A percentile compares a stretch with the other conserved stretches of the same genome.
These are phyloP conservation scores for Glomeris maerens DNA, from an alignment of 1,140 invertebrate genomes.

Conservation along the genomic window DNA sequence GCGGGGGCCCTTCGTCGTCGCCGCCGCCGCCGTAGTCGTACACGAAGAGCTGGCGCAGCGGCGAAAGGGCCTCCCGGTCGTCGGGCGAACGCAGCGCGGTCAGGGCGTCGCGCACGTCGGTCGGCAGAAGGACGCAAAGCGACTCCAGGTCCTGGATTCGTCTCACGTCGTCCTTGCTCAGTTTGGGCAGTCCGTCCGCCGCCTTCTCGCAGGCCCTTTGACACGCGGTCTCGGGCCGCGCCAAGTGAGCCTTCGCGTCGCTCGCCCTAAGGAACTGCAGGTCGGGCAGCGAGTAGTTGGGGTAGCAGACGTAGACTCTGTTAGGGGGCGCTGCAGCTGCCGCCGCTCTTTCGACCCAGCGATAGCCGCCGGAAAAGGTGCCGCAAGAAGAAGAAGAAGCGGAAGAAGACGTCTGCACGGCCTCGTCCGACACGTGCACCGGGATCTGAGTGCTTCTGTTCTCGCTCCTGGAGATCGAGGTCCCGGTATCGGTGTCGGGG, in stretches of 20 bases:
- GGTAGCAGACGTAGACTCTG: conserved; percentile 69
- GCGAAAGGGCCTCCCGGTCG: too few relatives aligned
- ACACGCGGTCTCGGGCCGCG: too few relatives aligned
- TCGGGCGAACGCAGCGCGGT: neutral
- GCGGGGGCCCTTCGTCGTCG: conserved; percentile 23
- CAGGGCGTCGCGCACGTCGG: conserved; percentile 43
- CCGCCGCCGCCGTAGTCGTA: conserved; percentile 37
- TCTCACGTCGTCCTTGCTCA: conserved; percentile 56
- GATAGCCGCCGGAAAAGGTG: conserved; percentile 14
- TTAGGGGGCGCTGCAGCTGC: neutral
- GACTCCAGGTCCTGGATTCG: conserved; percentile 85
- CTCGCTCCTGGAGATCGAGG: conserved; percentile 28
- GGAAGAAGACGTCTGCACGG: conserved; percentile 59
- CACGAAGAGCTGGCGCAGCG: neutral
- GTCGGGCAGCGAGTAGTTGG: conserved; percentile 78
- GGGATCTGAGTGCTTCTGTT: conserved; percentile 40
- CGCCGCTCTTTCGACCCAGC: neutral
- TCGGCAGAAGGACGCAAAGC: conserved; percentile 64
- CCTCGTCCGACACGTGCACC: conserved; percentile 47
- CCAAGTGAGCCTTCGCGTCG: too few relatives aligned
- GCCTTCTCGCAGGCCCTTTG: too few relatives aligned
- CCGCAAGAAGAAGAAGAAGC: too few relatives aligned
- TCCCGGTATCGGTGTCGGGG: too few relatives aligned
- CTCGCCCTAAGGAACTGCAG: conserved; percentile 77
- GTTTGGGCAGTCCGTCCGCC: too few relatives aligned